A percentile compares a stretch with the other conserved stretches of the same genome.
These are phyloP conservation scores for Desmodus rotundus DNA, from an alignment of 2,113 vertebrate genomes.

Conservation along the genomic window DNA sequence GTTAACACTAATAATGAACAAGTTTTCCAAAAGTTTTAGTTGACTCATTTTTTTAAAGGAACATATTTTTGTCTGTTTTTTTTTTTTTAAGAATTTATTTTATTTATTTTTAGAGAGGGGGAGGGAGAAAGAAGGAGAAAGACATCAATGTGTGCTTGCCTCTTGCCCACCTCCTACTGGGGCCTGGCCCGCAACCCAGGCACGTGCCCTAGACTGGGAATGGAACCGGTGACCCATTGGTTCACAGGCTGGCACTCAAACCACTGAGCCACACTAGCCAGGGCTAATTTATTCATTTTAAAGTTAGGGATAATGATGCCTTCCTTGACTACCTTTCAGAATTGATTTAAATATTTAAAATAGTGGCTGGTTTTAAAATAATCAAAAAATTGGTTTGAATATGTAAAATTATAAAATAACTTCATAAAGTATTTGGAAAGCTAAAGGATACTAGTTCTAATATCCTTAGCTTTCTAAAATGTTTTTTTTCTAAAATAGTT, in stretches of 20 bases:
- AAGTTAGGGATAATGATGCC: neutral
- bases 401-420: neutral
- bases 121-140: too few species aligned
- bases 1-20: neutral
- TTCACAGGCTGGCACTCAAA: too few species aligned
- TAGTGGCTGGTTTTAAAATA: neutral
- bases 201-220: too few species aligned
- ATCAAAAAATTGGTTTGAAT: neutral
- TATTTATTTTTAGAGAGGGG: too few species aligned
- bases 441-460: neutral
- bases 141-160: too few species aligned
- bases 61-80: too few species aligned
- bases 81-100: too few species aligned
- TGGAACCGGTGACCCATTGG: too few species aligned
- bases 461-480: neutral
- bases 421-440: slow-evolving; percentile 11
- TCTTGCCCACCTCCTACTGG: too few species aligned
- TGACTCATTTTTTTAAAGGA: neutral
- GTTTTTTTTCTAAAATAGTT: neutral
- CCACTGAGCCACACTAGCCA: too few species aligned
- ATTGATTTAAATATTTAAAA: slow-evolving; percentile 29
- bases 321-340: neutral
- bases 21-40: neutral
- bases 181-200: too few species aligned
- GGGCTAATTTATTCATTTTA: neutral